These are phyloP conservation scores for Archilochus colubris DNA, from an alignment of 2,113 vertebrate species.

Conservation along the genomic window DNA sequence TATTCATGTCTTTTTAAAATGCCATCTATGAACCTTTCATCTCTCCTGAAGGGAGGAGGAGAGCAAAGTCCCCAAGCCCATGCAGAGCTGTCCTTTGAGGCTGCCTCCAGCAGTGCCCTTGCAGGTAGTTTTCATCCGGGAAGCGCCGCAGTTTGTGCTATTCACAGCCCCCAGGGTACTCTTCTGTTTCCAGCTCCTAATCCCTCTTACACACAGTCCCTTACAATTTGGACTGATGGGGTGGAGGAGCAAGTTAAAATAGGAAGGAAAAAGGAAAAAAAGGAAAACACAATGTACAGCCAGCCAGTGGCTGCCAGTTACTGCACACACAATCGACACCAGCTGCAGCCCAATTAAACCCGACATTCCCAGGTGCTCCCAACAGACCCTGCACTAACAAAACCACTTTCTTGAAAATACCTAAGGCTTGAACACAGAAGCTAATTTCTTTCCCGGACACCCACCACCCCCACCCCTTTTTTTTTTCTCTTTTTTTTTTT, in stretches of 20 bases:
- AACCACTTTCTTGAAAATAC: constrained; percentile 77
- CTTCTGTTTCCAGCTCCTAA: constrained; percentile 72
- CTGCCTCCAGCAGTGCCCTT: background rate
- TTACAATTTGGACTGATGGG: constrained; percentile 66
- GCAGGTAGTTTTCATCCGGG: constrained; percentile 70
- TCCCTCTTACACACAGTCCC: constrained; percentile 66
- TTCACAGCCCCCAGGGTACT: constrained; percentile 67
- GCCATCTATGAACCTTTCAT: constrained; percentile 24
- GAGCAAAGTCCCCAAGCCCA: background rate
- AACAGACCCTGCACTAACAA: constrained; percentile 66
- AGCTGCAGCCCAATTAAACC: constrained; percentile 80
- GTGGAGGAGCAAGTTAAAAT: constrained; percentile 61
- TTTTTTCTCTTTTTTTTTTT: background rate
- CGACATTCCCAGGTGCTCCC: constrained; percentile 80
- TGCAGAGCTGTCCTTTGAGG: background rate
- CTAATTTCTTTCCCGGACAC: background rate
- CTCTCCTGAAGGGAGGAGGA: background rate
- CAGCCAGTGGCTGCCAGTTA: constrained; percentile 54
- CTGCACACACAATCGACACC: constrained; percentile 57
- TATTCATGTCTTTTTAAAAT: background rate
- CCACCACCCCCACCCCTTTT: background rate
- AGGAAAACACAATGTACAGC: constrained; percentile 65
- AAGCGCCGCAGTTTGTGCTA: constrained; percentile 53
- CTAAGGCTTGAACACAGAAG: constrained; percentile 69
- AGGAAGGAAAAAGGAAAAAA: constrained; percentile 57